Evolutionary conservation across 2,113 vertebrate genomes (phyloP).

Genomic region (Phalacrocorax carbo): DNA sequence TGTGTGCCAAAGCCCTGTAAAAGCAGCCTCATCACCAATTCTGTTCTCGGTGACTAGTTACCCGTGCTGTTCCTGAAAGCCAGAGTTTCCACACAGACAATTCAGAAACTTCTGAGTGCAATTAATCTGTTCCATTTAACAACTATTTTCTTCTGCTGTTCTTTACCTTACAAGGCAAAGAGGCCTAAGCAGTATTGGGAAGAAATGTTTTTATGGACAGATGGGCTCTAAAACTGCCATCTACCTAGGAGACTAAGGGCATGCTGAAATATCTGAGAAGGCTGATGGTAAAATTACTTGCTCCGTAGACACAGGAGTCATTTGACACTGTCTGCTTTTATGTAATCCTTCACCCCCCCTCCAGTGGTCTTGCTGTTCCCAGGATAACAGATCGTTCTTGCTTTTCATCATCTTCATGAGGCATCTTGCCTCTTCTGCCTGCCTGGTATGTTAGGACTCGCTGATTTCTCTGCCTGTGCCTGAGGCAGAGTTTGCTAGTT

Average conservation of each 20-base stretch:
- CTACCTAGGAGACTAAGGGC: neutral
- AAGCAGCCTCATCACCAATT: neutral
- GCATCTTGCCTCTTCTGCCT: neutral
- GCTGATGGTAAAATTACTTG: neutral
- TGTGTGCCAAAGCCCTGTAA: neutral
- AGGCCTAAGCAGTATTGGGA: neutral
- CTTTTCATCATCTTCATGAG: neutral
- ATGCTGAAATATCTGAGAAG: neutral
- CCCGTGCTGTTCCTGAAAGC: neutral
- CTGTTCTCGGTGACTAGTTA: neutral
- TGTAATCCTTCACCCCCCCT: neutral
- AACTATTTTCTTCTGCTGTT: neutral
- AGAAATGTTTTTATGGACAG: neutral
- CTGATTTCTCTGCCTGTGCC: neutral
- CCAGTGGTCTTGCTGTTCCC: neutral
- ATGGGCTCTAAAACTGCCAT: conserved; percentile 15
- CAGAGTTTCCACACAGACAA: neutral
- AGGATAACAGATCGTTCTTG: neutral
- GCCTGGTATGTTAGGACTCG: neutral
- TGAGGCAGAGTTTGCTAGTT: neutral
- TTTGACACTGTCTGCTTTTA: neutral
- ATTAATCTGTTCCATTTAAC: neutral
- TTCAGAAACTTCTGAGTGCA: neutral
- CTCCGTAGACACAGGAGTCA: neutral
- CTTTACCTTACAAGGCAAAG: conserved; percentile 33